These are phyloP conservation scores for Gobius niger DNA, from an alignment of 2,113 vertebrate genomes.

Conservation along the genomic window DNA sequence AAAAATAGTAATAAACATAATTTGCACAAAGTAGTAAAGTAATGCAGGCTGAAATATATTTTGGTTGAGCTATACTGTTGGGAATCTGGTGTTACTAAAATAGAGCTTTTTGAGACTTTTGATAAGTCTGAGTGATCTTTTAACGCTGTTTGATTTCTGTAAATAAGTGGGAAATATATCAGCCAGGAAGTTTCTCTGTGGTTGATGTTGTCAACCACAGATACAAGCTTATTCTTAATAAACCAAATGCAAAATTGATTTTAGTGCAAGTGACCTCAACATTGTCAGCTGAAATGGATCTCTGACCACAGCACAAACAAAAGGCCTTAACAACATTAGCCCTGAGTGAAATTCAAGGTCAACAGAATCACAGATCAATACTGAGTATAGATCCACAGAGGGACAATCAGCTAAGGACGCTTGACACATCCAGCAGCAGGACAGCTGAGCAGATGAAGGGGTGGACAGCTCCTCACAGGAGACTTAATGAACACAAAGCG, in stretches of 20 bases:
- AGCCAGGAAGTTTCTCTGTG: background rate
- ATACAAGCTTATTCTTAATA: background rate
- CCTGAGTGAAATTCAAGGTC: slow-evolving; percentile 59
- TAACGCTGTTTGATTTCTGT: background rate
- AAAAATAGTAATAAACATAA: background rate
- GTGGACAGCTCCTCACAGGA: slow-evolving; percentile 28
- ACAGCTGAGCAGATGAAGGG: slow-evolving; percentile 41
- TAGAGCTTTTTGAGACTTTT: background rate
- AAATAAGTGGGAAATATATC: no score
- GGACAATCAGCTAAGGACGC: slow-evolving; percentile 35
- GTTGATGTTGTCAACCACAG: background rate
- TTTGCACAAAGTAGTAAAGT: background rate
- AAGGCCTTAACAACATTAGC: slow-evolving; percentile 5
- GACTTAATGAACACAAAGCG: slow-evolving; percentile 11
- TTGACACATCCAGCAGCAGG: slow-evolving; percentile 43
- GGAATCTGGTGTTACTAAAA: background rate
- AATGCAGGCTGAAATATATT: background rate
- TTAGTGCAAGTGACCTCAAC: background rate
- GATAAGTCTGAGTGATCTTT: background rate
- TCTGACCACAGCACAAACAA: slow-evolving; percentile 23
- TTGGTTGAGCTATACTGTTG: background rate
- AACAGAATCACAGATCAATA: slow-evolving; percentile 63
- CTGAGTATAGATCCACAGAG: slow-evolving; percentile 45
- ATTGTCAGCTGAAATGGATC: slow-evolving; percentile 7
- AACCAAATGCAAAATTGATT: background rate